Conservation (phyloP, 2,113 vertebrate species). For the Peromyscus polionotus region DNA sequence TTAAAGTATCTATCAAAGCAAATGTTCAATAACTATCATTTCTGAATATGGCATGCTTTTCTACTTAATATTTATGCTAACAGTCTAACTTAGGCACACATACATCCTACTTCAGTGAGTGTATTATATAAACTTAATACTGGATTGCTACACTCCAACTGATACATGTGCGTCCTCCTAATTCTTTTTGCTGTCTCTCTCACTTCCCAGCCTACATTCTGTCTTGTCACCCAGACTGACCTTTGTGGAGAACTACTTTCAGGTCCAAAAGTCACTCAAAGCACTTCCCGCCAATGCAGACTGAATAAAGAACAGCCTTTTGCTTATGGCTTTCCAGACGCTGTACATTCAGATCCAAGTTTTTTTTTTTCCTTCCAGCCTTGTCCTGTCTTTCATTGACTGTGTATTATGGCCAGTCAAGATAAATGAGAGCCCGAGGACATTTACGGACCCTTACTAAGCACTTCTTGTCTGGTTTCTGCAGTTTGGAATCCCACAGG, state of each 20-base stretch:
- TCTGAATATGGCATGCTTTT: not conserved
- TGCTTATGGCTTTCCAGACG: not conserved
- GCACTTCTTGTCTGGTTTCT: not conserved
- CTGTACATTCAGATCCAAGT: not conserved
- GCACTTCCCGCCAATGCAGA: not conserved
- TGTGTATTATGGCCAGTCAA: not conserved
- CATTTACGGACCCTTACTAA: not conserved
- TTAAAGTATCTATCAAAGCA: not conserved
- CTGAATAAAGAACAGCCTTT: not conserved
- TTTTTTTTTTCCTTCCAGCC: not conserved
- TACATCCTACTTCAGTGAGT: not conserved
- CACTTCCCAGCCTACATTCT: not conserved
- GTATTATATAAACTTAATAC: not conserved
- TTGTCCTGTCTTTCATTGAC: not conserved
- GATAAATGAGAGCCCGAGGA: not conserved
- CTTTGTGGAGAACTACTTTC: not conserved
- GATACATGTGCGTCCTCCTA: not conserved
- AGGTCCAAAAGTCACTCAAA: not conserved
- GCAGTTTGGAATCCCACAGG: not conserved
- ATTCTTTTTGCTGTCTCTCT: not conserved
- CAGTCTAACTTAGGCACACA: not conserved
- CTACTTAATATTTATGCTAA: constrained; percentile 1
- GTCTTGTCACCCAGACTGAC: not conserved
- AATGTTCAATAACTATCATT: not conserved
- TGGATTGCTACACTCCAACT: not conserved